Evolutionary conservation across 2,888 invertebrate genomes (phyloP).

Genomic region (Sinelater perroti): DNA sequence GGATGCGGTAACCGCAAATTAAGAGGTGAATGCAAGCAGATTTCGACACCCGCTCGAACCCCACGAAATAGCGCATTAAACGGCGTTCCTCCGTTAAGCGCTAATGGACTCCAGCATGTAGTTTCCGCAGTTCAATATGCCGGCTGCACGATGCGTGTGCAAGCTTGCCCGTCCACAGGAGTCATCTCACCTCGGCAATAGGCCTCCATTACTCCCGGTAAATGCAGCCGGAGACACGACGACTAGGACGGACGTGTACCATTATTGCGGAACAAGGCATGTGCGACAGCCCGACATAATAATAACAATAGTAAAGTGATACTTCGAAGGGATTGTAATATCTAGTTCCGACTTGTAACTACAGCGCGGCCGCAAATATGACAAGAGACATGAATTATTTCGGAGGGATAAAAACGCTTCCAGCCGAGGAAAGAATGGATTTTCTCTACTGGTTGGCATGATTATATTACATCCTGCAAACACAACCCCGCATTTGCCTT

Average conservation of each 20-base stretch:
- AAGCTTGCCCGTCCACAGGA: background rate
- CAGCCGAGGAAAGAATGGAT: no score
- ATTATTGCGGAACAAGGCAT: constrained; percentile 16
- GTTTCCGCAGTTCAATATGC: constrained; percentile 26
- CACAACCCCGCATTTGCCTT: no score
- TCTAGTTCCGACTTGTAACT: constrained; percentile 4
- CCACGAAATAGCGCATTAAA: constrained; percentile 32
- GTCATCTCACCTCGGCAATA: constrained; percentile 15
- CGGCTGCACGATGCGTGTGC: constrained; percentile 11
- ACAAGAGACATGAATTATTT: constrained; percentile 1
- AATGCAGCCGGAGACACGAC: constrained; percentile 20
- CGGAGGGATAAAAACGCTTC: background rate
- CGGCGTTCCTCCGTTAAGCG: constrained; percentile 29
- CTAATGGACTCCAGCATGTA: constrained; percentile 30
- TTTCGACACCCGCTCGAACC: constrained; percentile 31
- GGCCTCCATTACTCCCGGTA: constrained; percentile 20
- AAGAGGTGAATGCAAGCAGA: constrained; percentile 32
- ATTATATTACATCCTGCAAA: no score
- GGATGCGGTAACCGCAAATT: constrained; percentile 33
- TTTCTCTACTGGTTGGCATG: no score
- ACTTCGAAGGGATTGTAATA: constrained; percentile 16
- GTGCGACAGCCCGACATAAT: constrained; percentile 13
- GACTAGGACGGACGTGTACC: constrained; percentile 20
- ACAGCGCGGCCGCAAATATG: background rate
- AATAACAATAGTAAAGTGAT: constrained; percentile 19